Base-by-base conservation (phyloP, 2,113 vertebrate genomes). In the Nicator chloris region DNA sequence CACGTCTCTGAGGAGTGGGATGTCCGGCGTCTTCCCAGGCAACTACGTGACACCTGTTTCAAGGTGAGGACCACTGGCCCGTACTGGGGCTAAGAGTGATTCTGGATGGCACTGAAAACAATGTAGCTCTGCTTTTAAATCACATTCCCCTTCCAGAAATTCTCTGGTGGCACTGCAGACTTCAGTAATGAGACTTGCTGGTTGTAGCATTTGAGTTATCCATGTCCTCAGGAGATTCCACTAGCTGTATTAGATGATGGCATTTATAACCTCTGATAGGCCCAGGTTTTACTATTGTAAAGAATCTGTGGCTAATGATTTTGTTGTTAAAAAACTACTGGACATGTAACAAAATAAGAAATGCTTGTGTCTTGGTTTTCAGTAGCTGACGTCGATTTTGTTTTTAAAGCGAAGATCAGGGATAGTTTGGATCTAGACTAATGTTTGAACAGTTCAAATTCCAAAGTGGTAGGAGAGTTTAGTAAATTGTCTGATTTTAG, bases 41-140 rank as follows among this genome's bases (percentile, higher is more conserved):
- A 99, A 99, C 97, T 99, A 99, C 2, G 99, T 99, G 96, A 99
- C 99, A 0, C 99, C 99, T 1, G 98, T 99, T 88, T 99, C 99
- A 96, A 99, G 99, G 99, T 99, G 94, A 98, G 98, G 72, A 71
- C 71, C 30, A 6, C 21, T 40, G 26, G 18, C 15, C 33, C 64
- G 2, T 80, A 19, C 18, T 42, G 45, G 50, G 30, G 17, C 64
- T 86, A 37, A 49, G 44, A 69, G 15, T 28, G 21, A 45, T 76
- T 76, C 44, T 54, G 15, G 15, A 79, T 68, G 56, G 24, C 14
- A 8, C 57, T 72, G 33, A 53, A 65, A 90, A 45, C 23, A 14
- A 7, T 0, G 0, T 31, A 73, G 27, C 31, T 82, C 56, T 82
- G n/a, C 42, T 92, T 79, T 86, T 49, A 60, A 64, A 72, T 82